A percentile compares a stretch with the other conserved stretches of the same genome.
Conservation (phyloP, 1,140 invertebrate species). For the Neodiprion fabricii region DNA sequence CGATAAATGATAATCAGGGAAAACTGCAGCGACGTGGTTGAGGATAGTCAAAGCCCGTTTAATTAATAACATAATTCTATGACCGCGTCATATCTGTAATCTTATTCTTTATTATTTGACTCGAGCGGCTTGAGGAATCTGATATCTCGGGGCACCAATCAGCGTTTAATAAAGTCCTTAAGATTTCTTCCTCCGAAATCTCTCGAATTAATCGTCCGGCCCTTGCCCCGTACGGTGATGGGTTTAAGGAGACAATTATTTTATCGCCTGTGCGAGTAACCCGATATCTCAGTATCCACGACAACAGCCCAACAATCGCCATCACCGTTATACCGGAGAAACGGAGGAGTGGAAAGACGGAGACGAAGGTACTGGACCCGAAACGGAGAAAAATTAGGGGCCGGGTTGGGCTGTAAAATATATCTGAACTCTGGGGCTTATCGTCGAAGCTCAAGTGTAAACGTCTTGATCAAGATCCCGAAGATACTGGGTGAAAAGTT, state of each 20-base stretch:
- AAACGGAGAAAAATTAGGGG: too few species aligned
- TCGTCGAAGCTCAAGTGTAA: neutral
- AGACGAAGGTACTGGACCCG: too few species aligned
- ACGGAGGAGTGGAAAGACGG: neutral
- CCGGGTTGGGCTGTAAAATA: too few species aligned
- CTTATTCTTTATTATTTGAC: neutral
- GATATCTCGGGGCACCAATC: conserved; percentile 40
- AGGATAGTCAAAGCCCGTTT: neutral
- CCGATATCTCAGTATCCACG: neutral
- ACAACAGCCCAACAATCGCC: neutral
- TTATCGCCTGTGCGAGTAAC: neutral
- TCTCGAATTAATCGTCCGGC: conserved; percentile 36
- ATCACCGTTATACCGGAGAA: neutral
- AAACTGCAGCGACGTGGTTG: too few species aligned
- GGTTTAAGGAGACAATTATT: conserved; percentile 42
- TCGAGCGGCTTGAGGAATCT: conserved; percentile 35
- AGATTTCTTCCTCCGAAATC: conserved; percentile 36
- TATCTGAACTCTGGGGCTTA: too few species aligned
- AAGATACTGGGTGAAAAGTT: neutral
- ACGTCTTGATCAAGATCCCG: conserved; percentile 4
- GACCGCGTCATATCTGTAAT: neutral
- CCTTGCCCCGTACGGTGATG: conserved; percentile 22
- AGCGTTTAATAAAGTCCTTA: conserved; percentile 43
- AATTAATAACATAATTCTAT: conserved; percentile 14
- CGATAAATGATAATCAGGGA: too few species aligned